phyloP scores from a whole-genome alignment of 2,888 invertebrate genomes.

The Eueremaeus valkanovi region DNA sequence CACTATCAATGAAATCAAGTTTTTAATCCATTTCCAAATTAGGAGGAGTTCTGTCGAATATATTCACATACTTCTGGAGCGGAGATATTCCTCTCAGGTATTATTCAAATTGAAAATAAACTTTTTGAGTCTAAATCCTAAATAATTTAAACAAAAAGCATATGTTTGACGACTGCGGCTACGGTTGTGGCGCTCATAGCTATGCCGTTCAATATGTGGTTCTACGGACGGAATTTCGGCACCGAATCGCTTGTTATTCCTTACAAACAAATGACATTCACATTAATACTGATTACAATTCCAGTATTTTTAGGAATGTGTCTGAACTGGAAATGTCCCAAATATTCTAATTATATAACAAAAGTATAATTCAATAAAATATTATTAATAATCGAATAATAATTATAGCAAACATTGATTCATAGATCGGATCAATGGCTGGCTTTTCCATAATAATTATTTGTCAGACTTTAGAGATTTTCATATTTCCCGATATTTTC shows the following conservation, averaged over 20 bases:
- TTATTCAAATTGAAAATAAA: background rate
- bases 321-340: slow-evolving; percentile 49
- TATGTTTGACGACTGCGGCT: slow-evolving; percentile 51
- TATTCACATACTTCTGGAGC: slow-evolving; percentile 51
- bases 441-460: slow-evolving; percentile 50
- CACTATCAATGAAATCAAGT: no score
- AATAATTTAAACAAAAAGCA: slow-evolving; percentile 45
- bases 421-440: slow-evolving; percentile 49
- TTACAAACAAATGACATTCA: slow-evolving; percentile 49
- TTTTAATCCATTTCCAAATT: no score
- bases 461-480: slow-evolving; percentile 47
- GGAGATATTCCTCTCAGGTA: slow-evolving; percentile 51
- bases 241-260: slow-evolving; percentile 49
- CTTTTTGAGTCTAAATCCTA: background rate
- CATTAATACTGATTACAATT: slow-evolving; percentile 49
- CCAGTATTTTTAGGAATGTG: slow-evolving; percentile 49
- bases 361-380: slow-evolving; percentile 46
- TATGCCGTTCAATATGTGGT: slow-evolving; percentile 51
- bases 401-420: slow-evolving; percentile 33
- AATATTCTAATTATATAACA: slow-evolving; percentile 48
- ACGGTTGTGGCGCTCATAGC: slow-evolving; percentile 50
- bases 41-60: slow-evolving; percentile 51
- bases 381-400: background rate
- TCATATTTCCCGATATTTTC: slow-evolving; percentile 51
- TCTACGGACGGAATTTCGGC: slow-evolving; percentile 50